Evolutionary conservation across 35 echinoderm and acorn worm genomes (phyloP).

Genomic region (Lytechinus variegatus): DNA sequence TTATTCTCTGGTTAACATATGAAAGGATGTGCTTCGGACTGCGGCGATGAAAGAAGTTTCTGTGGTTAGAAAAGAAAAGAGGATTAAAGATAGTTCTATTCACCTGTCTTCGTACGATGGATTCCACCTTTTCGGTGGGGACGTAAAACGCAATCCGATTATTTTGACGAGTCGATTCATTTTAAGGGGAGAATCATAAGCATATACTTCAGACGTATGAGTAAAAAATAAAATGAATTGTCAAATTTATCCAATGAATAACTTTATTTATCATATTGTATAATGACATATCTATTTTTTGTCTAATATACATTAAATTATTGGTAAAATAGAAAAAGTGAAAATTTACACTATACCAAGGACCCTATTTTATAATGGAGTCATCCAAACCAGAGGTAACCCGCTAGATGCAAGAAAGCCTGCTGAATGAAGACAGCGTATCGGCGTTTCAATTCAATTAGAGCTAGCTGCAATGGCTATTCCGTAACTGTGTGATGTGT

Average conservation of each 20-base stretch:
- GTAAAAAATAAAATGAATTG: no score
- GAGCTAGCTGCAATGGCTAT: no score
- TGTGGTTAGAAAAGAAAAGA: not conserved
- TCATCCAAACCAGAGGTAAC: slow-evolving; percentile 2
- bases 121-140: slow-evolving; percentile 14
- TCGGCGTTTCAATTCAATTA: not conserved
- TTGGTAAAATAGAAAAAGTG: not conserved
- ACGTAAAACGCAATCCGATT: slow-evolving; percentile 42
- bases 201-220: not conserved
- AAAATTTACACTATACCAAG: not conserved
- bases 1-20: slow-evolving; percentile 45
- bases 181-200: not conserved
- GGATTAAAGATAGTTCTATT: not conserved
- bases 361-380: not conserved
- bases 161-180: slow-evolving; percentile 22
- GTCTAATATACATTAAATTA: not conserved
- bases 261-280: not conserved
- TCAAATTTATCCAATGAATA: no score
- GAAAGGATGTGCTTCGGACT: slow-evolving; percentile 35
- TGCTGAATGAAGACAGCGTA: not conserved
- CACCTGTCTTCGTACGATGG: not conserved
- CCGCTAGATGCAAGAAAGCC: not conserved
- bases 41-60: not conserved
- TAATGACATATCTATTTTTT: not conserved
- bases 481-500: no score